Conservation (phyloP, 2,113 vertebrate genomes). For the Okapia johnstoni region DNA sequence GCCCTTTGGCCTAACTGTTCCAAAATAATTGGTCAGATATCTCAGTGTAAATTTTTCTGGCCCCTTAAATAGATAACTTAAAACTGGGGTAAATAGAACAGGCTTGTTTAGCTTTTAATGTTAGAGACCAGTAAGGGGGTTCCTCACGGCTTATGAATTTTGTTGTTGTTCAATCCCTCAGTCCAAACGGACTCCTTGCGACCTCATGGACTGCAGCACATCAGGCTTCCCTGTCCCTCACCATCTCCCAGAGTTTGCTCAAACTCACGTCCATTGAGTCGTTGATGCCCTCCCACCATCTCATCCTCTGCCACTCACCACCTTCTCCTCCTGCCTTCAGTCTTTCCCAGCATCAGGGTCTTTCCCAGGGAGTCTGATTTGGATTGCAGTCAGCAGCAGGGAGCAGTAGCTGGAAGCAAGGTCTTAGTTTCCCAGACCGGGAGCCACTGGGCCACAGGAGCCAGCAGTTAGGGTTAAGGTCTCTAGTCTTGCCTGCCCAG, state of each 20-base stretch:
- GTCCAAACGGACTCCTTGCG: accelerated
- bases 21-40: background rate
- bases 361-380: background rate
- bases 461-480: background rate
- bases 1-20: background rate
- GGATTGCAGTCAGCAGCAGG: background rate
- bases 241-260: background rate
- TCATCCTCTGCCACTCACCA: background rate
- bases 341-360: background rate
- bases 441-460: background rate
- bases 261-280: background rate
- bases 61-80: background rate
- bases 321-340: background rate
- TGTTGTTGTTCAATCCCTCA: background rate
- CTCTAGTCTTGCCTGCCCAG: background rate
- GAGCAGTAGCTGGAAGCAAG: background rate
- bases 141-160: background rate
- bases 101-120: background rate
- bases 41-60: background rate
- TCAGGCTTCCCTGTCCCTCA: background rate
- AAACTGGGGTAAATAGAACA: background rate
- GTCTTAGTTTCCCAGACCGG: background rate
- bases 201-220: background rate
- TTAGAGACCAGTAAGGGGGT: background rate
- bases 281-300: background rate